A percentile compares a stretch with the other conserved stretches of the same genome.
These are phyloP conservation scores for Siniperca knerii DNA, from an alignment of 2,113 vertebrate species.

Conservation along the genomic window DNA sequence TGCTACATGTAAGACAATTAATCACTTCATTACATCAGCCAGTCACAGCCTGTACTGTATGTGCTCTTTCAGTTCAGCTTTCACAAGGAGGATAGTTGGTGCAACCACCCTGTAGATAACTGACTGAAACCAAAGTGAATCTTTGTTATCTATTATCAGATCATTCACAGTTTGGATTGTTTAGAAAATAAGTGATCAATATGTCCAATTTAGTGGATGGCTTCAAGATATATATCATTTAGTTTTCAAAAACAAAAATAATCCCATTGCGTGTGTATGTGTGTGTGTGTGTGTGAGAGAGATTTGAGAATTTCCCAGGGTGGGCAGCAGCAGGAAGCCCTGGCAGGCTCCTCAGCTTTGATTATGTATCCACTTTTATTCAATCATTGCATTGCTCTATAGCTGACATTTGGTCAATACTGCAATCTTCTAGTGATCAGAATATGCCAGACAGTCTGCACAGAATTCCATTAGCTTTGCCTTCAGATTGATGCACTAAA, in stretches of 20 bases:
- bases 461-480: constrained; percentile 93
- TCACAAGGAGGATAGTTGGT: background rate
- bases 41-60: background rate
- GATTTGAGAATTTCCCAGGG: constrained; percentile 83
- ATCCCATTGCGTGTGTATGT: background rate
- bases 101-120: background rate
- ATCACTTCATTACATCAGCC: background rate
- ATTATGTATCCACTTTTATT: constrained; percentile 95
- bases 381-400: constrained; percentile 88
- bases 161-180: background rate
- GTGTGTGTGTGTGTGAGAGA: constrained; percentile 1
- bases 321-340: constrained; percentile 76
- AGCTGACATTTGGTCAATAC: constrained; percentile 97
- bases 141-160: background rate
- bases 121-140: background rate
- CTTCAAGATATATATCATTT: background rate
- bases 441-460: constrained; percentile 90
- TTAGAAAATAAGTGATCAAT: background rate
- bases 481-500: constrained; percentile 86
- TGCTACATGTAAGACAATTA: background rate
- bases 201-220: background rate
- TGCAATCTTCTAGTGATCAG: constrained; percentile 94
- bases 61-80: background rate
- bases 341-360: constrained; percentile 88
- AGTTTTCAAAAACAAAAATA: background rate